These are phyloP conservation scores for Cheilinus undulatus DNA, from an alignment of 2,113 vertebrate species.

Conservation along the genomic window DNA sequence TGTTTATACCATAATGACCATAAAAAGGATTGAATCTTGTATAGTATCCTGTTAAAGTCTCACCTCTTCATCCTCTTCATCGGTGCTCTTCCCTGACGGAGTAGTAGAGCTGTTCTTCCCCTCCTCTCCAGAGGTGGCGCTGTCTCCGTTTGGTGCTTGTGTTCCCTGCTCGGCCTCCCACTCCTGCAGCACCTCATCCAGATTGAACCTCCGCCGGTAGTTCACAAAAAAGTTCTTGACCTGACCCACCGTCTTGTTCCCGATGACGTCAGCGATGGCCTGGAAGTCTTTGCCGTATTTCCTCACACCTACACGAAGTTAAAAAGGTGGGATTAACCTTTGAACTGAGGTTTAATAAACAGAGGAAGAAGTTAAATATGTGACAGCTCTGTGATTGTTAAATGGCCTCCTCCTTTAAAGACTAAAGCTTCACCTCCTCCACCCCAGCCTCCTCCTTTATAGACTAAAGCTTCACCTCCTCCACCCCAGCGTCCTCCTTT, in stretches of 20 bases:
- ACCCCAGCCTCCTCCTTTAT: too few species aligned
- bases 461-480: too few species aligned
- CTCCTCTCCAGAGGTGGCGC: conserved; percentile 92
- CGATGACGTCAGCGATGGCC: conserved; percentile 99
- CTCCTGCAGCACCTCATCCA: conserved; percentile 99
- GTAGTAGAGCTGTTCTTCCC: conserved; percentile 94
- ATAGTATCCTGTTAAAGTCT: too few species aligned
- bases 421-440: too few species aligned
- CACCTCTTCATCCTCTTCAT: conserved; percentile 97
- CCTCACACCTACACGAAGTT: conserved; percentile 95
- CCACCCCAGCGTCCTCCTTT: too few species aligned
- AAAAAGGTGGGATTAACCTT: too few species aligned
- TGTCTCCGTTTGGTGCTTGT: conserved; percentile 92
- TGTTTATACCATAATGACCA: too few species aligned
- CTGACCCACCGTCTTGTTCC: conserved; percentile 99
- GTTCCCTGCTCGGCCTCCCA: conserved; percentile 99
- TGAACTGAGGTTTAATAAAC: too few species aligned
- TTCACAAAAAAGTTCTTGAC: conserved; percentile 99
- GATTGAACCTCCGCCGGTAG: conserved; percentile 99
- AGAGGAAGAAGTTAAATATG: background rate
- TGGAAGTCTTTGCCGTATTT: conserved; percentile 99
- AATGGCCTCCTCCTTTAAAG: too few species aligned
- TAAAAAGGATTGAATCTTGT: too few species aligned
- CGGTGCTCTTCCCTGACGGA: conserved; percentile 96
- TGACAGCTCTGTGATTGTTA: too few species aligned